phyloP scores from a whole-genome alignment of 23 tunicate genomes.

The Ascidia mentula region DNA sequence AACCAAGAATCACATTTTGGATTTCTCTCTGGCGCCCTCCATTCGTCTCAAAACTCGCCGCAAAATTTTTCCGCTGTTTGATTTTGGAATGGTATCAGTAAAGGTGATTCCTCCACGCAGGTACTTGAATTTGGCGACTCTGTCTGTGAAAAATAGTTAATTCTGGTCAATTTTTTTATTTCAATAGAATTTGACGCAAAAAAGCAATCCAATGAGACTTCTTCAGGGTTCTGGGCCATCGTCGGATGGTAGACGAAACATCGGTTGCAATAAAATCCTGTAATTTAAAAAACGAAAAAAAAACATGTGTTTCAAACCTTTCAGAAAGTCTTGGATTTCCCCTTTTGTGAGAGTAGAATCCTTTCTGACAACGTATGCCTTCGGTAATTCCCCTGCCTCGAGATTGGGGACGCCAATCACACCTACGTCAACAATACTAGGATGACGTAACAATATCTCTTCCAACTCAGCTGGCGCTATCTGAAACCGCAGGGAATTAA shows the following conservation, averaged over 20 bases:
- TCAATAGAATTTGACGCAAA: too few species aligned
- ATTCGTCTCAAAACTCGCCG: conserved; percentile 33
- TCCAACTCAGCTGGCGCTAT: conserved; percentile 70
- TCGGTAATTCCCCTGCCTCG: conserved; percentile 53
- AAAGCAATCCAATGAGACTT: too few species aligned
- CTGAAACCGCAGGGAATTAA: not conserved
- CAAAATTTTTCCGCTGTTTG: conserved; percentile 55
- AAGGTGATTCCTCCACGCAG: conserved; percentile 48
- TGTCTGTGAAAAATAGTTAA: conserved; percentile 8
- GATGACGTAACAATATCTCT: conserved; percentile 28
- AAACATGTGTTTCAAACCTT: conserved; percentile 22
- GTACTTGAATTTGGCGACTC: conserved; percentile 16
- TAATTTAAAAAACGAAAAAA: too few species aligned
- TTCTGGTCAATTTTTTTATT: not conserved
- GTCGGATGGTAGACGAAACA: too few species aligned
- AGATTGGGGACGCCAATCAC: conserved; percentile 57
- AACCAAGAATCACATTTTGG: too few species aligned
- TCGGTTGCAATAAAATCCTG: too few species aligned
- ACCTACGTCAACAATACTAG: conserved; percentile 52
- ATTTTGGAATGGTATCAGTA: conserved; percentile 38
- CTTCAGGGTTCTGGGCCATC: too few species aligned
- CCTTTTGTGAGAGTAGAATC: conserved; percentile 36
- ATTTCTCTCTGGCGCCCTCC: too few species aligned
- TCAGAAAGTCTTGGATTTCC: conserved; percentile 33
- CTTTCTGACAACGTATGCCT: conserved; percentile 51